Evolutionary conservation across 2,888 invertebrate genomes (phyloP), one percentile per base, ranked within the genome.

Genomic region (Parapristionchus giblindavisi): DNA sequence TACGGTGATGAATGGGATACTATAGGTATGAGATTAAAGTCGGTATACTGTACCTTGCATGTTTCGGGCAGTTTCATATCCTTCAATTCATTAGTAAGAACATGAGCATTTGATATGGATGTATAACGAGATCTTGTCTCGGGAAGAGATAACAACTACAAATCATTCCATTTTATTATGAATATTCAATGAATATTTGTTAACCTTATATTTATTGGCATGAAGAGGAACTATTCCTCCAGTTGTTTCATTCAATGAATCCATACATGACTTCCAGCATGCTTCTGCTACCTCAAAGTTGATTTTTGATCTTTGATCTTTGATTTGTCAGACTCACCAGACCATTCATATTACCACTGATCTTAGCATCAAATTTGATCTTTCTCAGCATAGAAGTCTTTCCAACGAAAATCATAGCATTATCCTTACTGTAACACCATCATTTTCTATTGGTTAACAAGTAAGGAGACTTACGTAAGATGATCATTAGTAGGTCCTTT

Each of bases 311-410:
- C n/a, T n/a, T n/a, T n/a, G n/a, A n/a, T n/a, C n/a, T n/a, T 43
- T 8, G 8, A 43, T 43, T 43, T 8, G 43, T 43, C 17, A 43
- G 11, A 11, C 34, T 60, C 21, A 60, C 63, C 63, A 63, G 0
- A 43, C 63, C 63, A 63, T 63, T 63, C 63, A 63, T 63, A 8
- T 63, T 63, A 38, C 40, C 63, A 29, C 63, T 63, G 27, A 63
- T 63, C 27, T 27, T 14, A 0, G 63, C 40, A 29, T 63, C 63
- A 29, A 63, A 63, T 21, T 63, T 63, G 43, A 63, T 24, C 63
- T 63, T 63, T 5, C 63, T 8, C 27, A 63, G 40, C 63, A 63
- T 63, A 1, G 63, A 38, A 8, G n/a, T 27, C 27, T 43, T 38
- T 17, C 63, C 63, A 27, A 43, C 43, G 27, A 63, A 63, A 43